Conservation (phyloP, 1,140 invertebrate species). For the Lucilia cuprina region DNA sequence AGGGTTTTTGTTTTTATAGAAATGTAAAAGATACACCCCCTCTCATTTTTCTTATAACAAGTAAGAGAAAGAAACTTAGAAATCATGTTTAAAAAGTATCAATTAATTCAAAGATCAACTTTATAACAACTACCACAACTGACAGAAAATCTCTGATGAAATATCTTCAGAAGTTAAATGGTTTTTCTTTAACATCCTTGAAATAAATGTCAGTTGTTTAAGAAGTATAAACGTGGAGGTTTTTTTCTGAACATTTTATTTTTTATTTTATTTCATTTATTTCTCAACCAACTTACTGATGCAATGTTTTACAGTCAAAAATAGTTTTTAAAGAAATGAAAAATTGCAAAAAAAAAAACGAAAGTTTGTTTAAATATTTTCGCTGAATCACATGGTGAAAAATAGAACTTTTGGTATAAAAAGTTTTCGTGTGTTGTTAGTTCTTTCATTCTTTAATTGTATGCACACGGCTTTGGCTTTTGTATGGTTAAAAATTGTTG, state of each 20-base stretch:
- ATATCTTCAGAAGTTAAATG: not conserved
- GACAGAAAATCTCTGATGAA: not conserved
- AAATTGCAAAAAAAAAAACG: not conserved
- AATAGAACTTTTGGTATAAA: not conserved
- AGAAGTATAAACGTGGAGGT: not conserved
- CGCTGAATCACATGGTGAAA: not conserved
- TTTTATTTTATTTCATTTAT: not conserved
- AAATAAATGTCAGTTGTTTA: constrained; percentile 8
- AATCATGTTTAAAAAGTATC: not conserved
- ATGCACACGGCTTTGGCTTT: not conserved
- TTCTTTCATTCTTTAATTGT: not conserved
- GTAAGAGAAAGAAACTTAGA: no score
- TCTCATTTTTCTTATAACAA: no score
- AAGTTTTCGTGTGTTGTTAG: not conserved
- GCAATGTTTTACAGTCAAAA: not conserved
- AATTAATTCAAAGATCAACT: not conserved
- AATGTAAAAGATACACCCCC: no score
- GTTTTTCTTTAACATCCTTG: not conserved
- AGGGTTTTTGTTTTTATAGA: no score
- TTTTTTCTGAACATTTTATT: not conserved
- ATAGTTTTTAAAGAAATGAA: not conserved
- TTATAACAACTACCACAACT: not conserved
- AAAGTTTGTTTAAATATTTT: not conserved
- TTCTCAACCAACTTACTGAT: not conserved
- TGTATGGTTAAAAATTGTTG: not conserved